A percentile compares a stretch with the other conserved stretches of the same genome.
phyloP scores from a whole-genome alignment of 1,140 invertebrate genomes.

The Bradysia coprophila region DNA sequence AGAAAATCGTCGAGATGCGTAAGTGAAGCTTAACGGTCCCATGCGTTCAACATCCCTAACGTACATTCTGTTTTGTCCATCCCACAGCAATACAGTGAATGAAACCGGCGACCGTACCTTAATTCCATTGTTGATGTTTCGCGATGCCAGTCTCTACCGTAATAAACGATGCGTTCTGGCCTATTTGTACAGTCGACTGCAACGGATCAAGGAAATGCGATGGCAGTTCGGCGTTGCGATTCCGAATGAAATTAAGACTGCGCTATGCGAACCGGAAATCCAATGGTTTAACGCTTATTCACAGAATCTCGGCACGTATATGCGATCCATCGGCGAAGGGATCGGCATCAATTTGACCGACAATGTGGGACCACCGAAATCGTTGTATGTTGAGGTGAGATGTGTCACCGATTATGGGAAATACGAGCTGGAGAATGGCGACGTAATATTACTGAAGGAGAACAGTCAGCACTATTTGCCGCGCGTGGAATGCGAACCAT shows the following conservation, averaged over 20 bases:
- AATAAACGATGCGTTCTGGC: constrained; percentile 81
- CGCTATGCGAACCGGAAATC: constrained; percentile 63
- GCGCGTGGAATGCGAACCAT: constrained; percentile 69
- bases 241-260: constrained; percentile 63
- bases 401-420: constrained; percentile 84
- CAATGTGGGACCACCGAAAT: constrained; percentile 81
- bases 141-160: constrained; percentile 68
- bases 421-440: constrained; percentile 84
- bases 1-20: constrained; percentile 57
- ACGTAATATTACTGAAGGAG: constrained; percentile 72
- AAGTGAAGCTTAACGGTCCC: constrained; percentile 20
- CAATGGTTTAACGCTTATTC: constrained; percentile 82
- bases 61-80: too few species aligned
- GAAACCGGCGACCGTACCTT: constrained; percentile 22
- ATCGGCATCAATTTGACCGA: constrained; percentile 72
- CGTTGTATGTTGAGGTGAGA: constrained; percentile 77
- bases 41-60: too few species aligned
- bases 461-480: constrained; percentile 85
- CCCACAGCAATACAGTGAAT: constrained; percentile 12
- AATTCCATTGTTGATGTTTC: constrained; percentile 52
- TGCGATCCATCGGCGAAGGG: constrained; percentile 66
- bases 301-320: constrained; percentile 70
- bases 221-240: constrained; percentile 89
- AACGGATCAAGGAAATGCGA: constrained; percentile 58
- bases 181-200: constrained; percentile 73